phyloP scores from a whole-genome alignment of 2,113 vertebrate species.

The Strix uralensis region DNA sequence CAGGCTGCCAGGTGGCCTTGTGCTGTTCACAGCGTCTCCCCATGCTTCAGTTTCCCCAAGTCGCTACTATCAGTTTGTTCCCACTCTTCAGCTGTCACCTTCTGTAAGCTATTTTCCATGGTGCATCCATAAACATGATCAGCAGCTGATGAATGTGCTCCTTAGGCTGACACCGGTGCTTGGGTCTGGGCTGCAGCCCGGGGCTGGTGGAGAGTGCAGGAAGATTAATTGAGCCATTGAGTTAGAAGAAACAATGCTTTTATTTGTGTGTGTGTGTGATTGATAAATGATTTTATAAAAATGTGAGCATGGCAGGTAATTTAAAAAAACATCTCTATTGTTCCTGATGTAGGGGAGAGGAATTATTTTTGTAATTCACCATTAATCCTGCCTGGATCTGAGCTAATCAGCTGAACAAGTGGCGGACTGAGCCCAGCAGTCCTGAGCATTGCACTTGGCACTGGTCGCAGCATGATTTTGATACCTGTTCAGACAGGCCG shows the following conservation, averaged over 20 bases:
- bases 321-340: not conserved
- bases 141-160: not conserved
- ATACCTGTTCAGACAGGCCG: not conserved
- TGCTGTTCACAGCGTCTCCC: not conserved
- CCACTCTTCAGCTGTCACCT: conserved; percentile 46
- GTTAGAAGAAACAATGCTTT: conserved; percentile 32
- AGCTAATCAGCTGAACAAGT: not conserved
- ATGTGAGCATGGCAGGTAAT: conserved; percentile 15
- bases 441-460: not conserved
- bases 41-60: not conserved
- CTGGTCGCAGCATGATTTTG: rapidly evolving
- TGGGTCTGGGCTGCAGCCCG: not conserved
- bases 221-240: conserved; percentile 50
- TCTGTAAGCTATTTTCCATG: not conserved
- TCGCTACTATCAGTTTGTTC: not conserved
- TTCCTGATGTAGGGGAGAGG: not conserved
- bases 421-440: not conserved
- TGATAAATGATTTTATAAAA: conserved; percentile 13
- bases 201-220: not conserved
- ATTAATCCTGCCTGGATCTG: conserved; percentile 31
- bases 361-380: conserved; percentile 12
- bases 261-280: not conserved
- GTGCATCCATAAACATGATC: not conserved
- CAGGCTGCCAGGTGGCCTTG: conserved; percentile 33
- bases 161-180: not conserved